Evolutionary conservation across 2,113 vertebrate genomes (phyloP).

Genomic region (Danio rerio): DNA sequence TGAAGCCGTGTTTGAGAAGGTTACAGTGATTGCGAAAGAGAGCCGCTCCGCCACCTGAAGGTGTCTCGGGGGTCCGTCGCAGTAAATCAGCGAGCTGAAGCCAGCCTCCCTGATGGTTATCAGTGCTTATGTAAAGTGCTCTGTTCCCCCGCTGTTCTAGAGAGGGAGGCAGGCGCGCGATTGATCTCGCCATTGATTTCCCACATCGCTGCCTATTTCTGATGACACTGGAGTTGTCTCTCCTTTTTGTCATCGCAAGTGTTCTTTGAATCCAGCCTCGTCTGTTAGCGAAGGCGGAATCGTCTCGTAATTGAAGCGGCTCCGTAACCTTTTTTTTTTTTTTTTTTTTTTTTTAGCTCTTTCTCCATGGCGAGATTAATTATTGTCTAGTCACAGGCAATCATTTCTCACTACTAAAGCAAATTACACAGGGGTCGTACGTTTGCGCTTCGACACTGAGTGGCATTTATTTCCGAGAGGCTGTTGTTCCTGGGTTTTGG

Average conservation of each 20-base stretch:
- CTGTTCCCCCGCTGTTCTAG: conserved; percentile 27
- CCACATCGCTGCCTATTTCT: conserved; percentile 59
- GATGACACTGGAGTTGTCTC: conserved; percentile 53
- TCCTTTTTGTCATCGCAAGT: conserved; percentile 58
- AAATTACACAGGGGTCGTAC: conserved; percentile 43
- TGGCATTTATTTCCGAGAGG: conserved; percentile 40
- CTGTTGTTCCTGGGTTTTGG: conserved; percentile 20
- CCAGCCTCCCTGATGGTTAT: conserved; percentile 53
- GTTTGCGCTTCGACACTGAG: conserved; percentile 29
- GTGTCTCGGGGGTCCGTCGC: conserved; percentile 41
- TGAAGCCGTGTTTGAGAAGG: conserved; percentile 39
- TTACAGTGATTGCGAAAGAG: conserved; percentile 24
- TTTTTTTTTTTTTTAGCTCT: conserved; percentile 22
- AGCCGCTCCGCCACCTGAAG: conserved; percentile 8
- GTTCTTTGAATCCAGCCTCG: conserved; percentile 52
- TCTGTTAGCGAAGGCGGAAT: conserved; percentile 47
- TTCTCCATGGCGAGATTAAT: conserved; percentile 48
- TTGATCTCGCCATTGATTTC: conserved; percentile 62
- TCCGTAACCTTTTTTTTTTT: conserved; percentile 48
- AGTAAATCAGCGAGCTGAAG: conserved; percentile 43
- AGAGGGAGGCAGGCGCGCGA: conserved; percentile 49
- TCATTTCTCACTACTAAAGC: conserved; percentile 59
- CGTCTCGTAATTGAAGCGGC: conserved; percentile 48
- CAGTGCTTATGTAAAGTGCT: conserved; percentile 45
- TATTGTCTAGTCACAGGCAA: conserved; percentile 63